These are phyloP conservation scores for Sialia sialis DNA, from an alignment of 2,113 vertebrate genomes.

Conservation along the genomic window DNA sequence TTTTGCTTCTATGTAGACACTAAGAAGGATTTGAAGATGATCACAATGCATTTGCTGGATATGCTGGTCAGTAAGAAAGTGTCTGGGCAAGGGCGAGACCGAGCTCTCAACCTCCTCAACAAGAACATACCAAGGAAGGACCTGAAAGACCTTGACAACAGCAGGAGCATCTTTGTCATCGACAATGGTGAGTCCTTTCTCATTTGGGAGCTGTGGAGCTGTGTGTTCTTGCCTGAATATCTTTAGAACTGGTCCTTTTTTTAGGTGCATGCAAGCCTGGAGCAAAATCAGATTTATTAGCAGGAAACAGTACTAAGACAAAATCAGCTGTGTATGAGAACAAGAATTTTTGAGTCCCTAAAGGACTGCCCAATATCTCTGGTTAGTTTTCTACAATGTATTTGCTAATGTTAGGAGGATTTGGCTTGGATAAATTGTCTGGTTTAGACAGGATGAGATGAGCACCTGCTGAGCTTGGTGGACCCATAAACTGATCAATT, in stretches of 20 bases:
- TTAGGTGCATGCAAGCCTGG: neutral
- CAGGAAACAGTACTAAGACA: neutral
- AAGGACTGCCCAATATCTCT: neutral
- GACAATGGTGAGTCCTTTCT: conserved; percentile 81
- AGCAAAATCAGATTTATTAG: neutral
- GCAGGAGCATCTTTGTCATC: conserved; percentile 83
- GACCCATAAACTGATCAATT: neutral
- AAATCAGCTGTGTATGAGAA: neutral
- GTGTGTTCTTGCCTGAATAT: neutral
- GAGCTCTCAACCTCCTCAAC: conserved; percentile 90
- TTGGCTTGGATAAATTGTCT: neutral
- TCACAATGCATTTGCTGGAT: conserved; percentile 85
- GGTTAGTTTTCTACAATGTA: neutral
- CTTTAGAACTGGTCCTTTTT: neutral
- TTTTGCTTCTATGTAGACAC: conserved; percentile 73
- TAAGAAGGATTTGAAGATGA: conserved; percentile 85
- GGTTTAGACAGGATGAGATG: neutral
- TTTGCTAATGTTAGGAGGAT: neutral
- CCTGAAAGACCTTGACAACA: conserved; percentile 81
- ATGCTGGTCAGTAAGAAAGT: conserved; percentile 89
- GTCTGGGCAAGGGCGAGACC: conserved; percentile 91
- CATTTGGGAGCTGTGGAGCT: neutral
- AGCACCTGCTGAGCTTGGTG: neutral
- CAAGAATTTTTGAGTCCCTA: neutral
- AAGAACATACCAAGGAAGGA: conserved; percentile 89